Evolutionary conservation across 64 coral and sea anemone species (phyloP).

Genomic region (Pocillopora verrucosa): DNA sequence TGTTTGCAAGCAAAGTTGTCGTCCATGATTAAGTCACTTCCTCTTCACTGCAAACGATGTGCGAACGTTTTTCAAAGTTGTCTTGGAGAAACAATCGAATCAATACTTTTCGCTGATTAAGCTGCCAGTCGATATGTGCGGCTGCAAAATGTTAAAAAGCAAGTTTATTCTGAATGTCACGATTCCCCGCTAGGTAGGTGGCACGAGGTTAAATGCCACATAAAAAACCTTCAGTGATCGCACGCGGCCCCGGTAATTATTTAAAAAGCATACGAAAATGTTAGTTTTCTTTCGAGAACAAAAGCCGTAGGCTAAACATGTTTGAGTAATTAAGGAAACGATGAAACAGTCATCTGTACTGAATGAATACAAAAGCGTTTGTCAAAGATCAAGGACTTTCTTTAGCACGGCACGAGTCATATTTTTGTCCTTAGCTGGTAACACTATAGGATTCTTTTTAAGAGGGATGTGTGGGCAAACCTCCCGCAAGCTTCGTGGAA

Average conservation of each 20-base stretch:
- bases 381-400: conserved; percentile 82
- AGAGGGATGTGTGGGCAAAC: conserved; percentile 28
- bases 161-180: conserved; percentile 82
- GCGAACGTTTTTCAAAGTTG: conserved; percentile 49
- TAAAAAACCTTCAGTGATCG: conserved; percentile 60
- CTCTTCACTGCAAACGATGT: conserved; percentile 20
- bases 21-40: conserved; percentile 25
- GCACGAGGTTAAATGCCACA: conserved; percentile 64
- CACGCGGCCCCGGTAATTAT: conserved; percentile 88
- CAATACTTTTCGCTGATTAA: conserved; percentile 51
- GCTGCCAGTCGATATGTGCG: conserved; percentile 70
- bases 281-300: conserved; percentile 94
- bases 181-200: conserved; percentile 57
- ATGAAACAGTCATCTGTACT: conserved; percentile 69
- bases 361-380: conserved; percentile 78
- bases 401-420: conserved; percentile 52
- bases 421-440: conserved; percentile 35
- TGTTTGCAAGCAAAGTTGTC: conserved; percentile 32
- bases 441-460: conserved; percentile 49
- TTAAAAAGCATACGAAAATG: conserved; percentile 96
- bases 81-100: conserved; percentile 38
- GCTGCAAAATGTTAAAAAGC: conserved; percentile 84
- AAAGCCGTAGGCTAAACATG: conserved; percentile 84
- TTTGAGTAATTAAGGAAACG: conserved; percentile 82
- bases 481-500: conserved; percentile 34